Base-by-base conservation (phyloP, 2,113 vertebrate genomes). In the Burhinus bistriatus region DNA sequence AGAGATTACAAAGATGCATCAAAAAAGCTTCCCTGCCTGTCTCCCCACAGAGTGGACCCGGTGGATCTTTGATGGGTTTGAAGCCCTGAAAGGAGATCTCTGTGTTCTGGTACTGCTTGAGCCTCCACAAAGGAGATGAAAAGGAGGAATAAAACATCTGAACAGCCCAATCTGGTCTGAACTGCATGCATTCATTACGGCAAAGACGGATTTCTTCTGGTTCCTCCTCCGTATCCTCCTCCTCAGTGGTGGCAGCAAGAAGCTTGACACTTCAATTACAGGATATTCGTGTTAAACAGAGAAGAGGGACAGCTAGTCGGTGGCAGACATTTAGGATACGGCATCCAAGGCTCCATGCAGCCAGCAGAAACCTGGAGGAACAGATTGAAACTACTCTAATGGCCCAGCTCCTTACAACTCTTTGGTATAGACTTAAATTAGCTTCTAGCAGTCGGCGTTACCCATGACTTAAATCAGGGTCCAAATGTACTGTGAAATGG, bases 61-160 rank as follows among this genome's bases (percentile, higher is more conserved):
- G 85, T 34, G 4, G 29, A 91, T 38, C 89, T 86, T 81, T 97
- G 92, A 91, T 94, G 83, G 40, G 61, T 85, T 80, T 65, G 94
- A 93, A 62, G 80, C 77, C 95, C 47, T 91, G 54, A 87, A 93
- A 91, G 55, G 29, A 86, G 89, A 73, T 90, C 36, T 87, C 36
- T 92, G 78, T 85, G 69, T 77, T 96, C 49, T 69, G 44, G 32
- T 83, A 71, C 68, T 80, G 59, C 71, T 90, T 38, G 64, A 95
- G 82, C 77, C 14, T 42, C 17, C 51, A 70, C 85, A 91, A 90
- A 77, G 58, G 83, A 76, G 87, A 87, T 94, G 75, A 73, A 90
- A 94, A 95, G n/a, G 72, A 89, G 58, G 52, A 76, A 94, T 88
- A 90, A 89, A 96, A 85, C 73, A 95, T 91, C 69, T 91, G 72